These are phyloP conservation scores for Nasonovia ribisnigri DNA, from an alignment of 2,888 invertebrate species.

Conservation along the genomic window DNA sequence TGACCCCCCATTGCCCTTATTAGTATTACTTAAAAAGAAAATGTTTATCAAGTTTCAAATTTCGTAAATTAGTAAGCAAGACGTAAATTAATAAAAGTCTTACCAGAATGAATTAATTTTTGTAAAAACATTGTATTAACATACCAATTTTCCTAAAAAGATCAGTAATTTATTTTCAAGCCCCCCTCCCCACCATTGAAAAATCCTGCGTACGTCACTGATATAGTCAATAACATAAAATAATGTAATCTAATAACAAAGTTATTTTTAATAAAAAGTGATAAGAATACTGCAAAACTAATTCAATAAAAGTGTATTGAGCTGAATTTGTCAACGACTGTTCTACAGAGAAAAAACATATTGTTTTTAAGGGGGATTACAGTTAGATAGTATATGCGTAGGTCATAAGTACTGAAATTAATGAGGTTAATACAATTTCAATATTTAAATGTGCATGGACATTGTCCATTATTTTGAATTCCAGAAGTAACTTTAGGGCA, in stretches of 20 bases:
- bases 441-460: background rate
- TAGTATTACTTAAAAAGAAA: no score
- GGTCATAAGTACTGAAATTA: background rate
- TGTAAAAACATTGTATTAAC: no score
- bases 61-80: no score
- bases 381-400: background rate
- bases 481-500: background rate
- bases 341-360: background rate
- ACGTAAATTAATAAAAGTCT: no score
- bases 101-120: no score
- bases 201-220: no score
- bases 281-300: background rate
- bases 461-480: background rate
- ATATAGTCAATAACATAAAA: background rate
- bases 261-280: background rate
- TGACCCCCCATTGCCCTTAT: no score
- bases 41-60: no score
- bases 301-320: background rate
- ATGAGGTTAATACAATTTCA: background rate
- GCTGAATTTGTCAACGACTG: background rate
- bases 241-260: background rate
- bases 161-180: no score
- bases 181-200: no score
- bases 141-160: no score
- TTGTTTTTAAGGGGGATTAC: background rate